Evolutionary conservation across 2,888 invertebrate genomes (phyloP).

Genomic region (Hartigia nigra): DNA sequence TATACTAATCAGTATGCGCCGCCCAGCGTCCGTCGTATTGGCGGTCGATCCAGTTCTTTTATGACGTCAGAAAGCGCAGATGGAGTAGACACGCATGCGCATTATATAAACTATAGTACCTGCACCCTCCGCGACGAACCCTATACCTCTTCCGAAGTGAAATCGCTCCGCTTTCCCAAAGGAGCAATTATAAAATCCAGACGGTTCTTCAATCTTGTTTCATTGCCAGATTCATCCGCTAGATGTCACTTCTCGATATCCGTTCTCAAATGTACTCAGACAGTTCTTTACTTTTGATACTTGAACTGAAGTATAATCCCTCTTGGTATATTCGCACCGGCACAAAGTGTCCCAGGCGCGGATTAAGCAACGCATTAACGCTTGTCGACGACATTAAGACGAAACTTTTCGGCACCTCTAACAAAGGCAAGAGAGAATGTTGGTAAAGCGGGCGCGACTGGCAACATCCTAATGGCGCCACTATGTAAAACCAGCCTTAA

Average conservation of each 20-base stretch:
- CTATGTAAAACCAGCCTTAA: background rate
- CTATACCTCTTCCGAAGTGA: constrained; percentile 12
- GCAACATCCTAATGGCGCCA: background rate
- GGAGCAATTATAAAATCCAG: constrained; percentile 8
- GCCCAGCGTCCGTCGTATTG: constrained; percentile 25
- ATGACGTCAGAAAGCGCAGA: constrained; percentile 21
- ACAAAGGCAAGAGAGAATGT: background rate
- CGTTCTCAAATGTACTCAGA: background rate
- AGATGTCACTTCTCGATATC: background rate
- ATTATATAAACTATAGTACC: background rate
- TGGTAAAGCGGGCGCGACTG: background rate
- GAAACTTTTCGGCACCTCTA: background rate
- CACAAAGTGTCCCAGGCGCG: background rate
- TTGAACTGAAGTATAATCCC: background rate
- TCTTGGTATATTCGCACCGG: background rate
- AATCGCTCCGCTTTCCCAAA: constrained; percentile 7
- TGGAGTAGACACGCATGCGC: constrained; percentile 21
- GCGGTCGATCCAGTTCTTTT: constrained; percentile 26
- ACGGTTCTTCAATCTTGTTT: constrained; percentile 13
- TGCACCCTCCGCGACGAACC: background rate
- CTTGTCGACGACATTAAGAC: background rate
- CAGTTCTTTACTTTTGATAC: background rate
- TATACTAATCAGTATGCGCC: constrained; percentile 26
- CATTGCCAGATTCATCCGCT: constrained; percentile 18
- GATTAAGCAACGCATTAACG: background rate